Percentiles rank a stretch among this genome's conserved stretches.
Evolutionary conservation across 2,113 vertebrate species (phyloP).

Genomic region (human): GRCh38 chr2:67671501-67672000

Average conservation of each 20-base stretch:
- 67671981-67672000: too few relatives aligned
- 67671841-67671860: neutral
- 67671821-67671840: neutral
- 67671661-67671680: neutral
- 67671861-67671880: neutral
- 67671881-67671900: neutral
- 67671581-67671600: neutral
- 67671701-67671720: neutral
- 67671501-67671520: neutral
- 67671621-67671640: neutral
- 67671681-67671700: neutral
- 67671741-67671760: neutral
- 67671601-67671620: neutral
- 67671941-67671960: too few relatives aligned
- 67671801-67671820: neutral
- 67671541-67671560: neutral
- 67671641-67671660: neutral
- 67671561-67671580: neutral
- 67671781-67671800: neutral
- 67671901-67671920: neutral
- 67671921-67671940: neutral
- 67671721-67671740: neutral
- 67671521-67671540: neutral
- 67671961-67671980: too few relatives aligned
- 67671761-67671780: neutral